These are phyloP conservation scores for Crenichthys baileyi DNA, from an alignment of 2,797 vertebrate species.

Conservation along the genomic window DNA sequence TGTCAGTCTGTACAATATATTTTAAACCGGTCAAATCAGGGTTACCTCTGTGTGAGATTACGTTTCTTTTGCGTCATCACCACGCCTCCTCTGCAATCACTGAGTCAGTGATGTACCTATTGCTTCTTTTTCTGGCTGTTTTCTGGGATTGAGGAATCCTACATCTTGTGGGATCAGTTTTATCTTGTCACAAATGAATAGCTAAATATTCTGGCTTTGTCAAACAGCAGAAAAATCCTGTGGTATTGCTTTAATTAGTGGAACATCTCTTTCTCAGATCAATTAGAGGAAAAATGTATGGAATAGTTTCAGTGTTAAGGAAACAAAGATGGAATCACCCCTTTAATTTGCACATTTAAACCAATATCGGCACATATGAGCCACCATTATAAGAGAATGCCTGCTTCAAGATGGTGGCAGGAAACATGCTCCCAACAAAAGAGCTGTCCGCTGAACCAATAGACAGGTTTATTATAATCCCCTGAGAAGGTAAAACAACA, in stretches of 20 bases:
- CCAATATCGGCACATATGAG: no score
- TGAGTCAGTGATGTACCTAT: not conserved
- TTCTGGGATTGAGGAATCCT: not conserved
- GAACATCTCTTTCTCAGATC: not conserved
- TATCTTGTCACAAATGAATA: not conserved
- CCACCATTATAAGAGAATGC: no score
- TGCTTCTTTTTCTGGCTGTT: not conserved
- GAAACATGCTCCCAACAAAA: no score
- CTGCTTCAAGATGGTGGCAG: no score
- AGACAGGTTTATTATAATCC: no score
- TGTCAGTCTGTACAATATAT: slow-evolving; percentile 23
- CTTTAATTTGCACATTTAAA: no score
- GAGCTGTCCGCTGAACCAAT: no score
- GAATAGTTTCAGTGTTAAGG: no score
- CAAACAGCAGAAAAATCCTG: not conserved
- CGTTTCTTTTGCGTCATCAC: slow-evolving; percentile 42
- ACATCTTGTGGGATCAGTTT: not conserved
- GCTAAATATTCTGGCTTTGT: not conserved
- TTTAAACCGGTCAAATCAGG: slow-evolving; percentile 31
- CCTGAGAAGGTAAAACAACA: no score
- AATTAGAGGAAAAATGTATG: no score
- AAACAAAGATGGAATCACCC: no score
- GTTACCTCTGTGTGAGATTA: slow-evolving; percentile 42
- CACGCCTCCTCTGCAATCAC: not conserved
- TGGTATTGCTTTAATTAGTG: not conserved